A percentile compares a stretch with the other conserved stretches of the same genome.
These are phyloP conservation scores for Penaeus indicus DNA, from an alignment of 1,140 invertebrate genomes.

Conservation along the genomic window DNA sequence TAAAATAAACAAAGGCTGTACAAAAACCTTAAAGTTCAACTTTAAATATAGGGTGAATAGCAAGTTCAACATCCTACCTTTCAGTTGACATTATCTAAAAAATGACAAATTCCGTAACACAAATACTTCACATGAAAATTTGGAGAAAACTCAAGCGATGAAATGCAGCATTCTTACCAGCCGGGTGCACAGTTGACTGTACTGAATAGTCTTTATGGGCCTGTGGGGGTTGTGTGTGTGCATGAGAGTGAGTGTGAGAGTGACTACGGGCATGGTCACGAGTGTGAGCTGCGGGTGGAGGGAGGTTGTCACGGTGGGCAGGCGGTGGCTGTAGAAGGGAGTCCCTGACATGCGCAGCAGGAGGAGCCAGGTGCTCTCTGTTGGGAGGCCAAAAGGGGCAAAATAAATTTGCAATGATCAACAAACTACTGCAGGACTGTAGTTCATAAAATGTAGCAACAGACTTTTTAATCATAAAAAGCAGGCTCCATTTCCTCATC, in stretches of 20 bases:
- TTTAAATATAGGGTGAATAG: no score
- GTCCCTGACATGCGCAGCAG: slow-evolving; percentile 54
- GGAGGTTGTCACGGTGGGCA: slow-evolving; percentile 56
- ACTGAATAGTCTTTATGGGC: slow-evolving; percentile 66
- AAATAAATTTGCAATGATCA: neutral
- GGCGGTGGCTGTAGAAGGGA: slow-evolving; percentile 52
- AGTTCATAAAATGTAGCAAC: no score
- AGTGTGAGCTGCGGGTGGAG: slow-evolving; percentile 58
- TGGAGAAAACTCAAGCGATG: no score
- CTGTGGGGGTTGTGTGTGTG: slow-evolving; percentile 60
- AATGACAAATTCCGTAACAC: no score
- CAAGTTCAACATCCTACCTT: no score
- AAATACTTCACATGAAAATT: no score
- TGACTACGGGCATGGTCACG: slow-evolving; percentile 56
- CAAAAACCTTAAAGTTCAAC: no score
- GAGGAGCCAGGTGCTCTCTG: slow-evolving; percentile 61
- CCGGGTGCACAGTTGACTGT: slow-evolving; percentile 52
- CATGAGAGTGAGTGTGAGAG: slow-evolving; percentile 57
- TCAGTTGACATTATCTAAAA: no score
- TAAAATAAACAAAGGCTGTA: no score
- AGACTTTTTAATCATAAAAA: no score
- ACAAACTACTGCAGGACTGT: no score
- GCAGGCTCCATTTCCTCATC: no score
- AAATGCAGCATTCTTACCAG: slow-evolving; percentile 42
- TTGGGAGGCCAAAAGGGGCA: neutral